phyloP scores from a whole-genome alignment of 2,888 invertebrate species.

The Plagodis pulveraria region DNA sequence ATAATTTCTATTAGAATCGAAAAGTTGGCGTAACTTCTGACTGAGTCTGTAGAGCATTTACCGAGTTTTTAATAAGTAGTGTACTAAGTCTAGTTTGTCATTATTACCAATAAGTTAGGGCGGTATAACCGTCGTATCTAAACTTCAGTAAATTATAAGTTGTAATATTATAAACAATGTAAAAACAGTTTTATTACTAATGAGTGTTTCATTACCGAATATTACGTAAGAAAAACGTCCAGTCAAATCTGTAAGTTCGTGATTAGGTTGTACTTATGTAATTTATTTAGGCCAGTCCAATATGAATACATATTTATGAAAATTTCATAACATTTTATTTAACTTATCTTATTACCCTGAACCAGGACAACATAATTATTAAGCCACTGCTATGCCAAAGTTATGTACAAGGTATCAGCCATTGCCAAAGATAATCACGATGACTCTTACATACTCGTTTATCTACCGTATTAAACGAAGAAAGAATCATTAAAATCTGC shows the following conservation, averaged over 20 bases:
- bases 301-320: conserved; percentile 61
- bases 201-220: conserved; percentile 17
- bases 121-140: conserved; percentile 59
- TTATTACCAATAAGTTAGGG: conserved; percentile 38
- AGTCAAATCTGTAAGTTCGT: conserved; percentile 56
- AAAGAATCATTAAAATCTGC: too few species aligned
- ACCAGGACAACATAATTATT: too few species aligned
- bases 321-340: conserved; percentile 43
- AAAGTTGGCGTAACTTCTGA: conserved; percentile 48
- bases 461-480: too few species aligned
- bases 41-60: conserved; percentile 52
- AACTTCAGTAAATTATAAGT: conserved; percentile 13
- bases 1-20: conserved; percentile 43
- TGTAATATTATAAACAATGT: background rate
- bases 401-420: too few species aligned
- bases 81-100: conserved; percentile 36
- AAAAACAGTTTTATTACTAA: conserved; percentile 16
- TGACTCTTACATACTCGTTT: too few species aligned
- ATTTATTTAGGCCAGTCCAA: conserved; percentile 75
- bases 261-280: conserved; percentile 52
- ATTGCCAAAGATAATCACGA: too few species aligned
- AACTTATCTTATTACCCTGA: background rate
- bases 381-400: too few species aligned
- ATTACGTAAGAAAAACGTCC: conserved; percentile 42
- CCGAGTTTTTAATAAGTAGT: conserved; percentile 32